Base-by-base conservation (phyloP, 2,888 invertebrate species). In the Creontiades dilutus region DNA sequence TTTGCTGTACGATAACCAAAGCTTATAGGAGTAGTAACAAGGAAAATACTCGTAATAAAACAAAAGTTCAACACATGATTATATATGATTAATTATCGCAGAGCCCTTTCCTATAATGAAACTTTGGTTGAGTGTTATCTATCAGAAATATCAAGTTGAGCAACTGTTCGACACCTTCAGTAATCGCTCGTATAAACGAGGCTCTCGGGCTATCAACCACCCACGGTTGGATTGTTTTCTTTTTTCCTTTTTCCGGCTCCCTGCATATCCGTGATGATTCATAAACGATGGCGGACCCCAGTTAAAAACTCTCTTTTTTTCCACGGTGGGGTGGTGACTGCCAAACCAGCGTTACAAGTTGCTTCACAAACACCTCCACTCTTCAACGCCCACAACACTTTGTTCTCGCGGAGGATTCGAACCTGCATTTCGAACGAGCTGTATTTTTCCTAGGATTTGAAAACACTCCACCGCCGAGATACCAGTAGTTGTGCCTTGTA, bases 331-430 rank as follows among this genome's bases (percentile, higher is more conserved):
- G 4, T 23, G 27, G 23, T 4, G 68, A 11, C 68, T 23, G 23
- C 68, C 23, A 68, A 68, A 68, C 23, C 68, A 23, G 23, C 19
- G 23, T 68, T 68, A 68, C 68, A 68, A 19, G 27, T 68, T 19
- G 68, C 27, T 68, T 27, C 68, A 68, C 61, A 68, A 68, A 23
- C 61, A 61, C 68, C 68, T 68, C 68, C 68, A 23, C 68, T 23
- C 68, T 9, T 57, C 5, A n/a, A 57, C 16, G 23, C 68, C 68
- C 9, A 5, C n/a, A n/a, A n/a, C 9, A 68, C 23, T 5, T 23
- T n/a, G 0, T 13, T 23, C 68, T 12, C 19, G 68, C 68, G 23
- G 19, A 23, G 68, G 68, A 23, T 23, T 68, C 9, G 27, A 68
- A 68, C 68, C 68, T 23, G 68, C 68, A 68, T 68, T 68, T 68